These are phyloP conservation scores for Hypolimnas misippus DNA, from an alignment of 2,888 invertebrate species.

Conservation along the genomic window DNA sequence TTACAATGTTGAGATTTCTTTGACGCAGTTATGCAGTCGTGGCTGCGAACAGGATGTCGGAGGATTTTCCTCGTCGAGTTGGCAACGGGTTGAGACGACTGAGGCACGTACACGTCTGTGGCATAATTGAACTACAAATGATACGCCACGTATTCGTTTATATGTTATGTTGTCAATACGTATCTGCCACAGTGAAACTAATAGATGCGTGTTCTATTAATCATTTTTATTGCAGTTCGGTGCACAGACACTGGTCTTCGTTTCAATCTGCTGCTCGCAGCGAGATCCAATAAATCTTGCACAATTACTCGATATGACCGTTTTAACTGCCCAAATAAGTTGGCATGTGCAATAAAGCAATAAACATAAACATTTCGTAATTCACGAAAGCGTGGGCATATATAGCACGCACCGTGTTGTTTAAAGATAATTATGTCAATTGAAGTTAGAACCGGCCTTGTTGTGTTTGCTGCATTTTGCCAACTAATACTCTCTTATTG, in stretches of 20 bases:
- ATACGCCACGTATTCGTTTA: slow-evolving; percentile 31
- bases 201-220: slow-evolving; percentile 37
- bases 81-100: slow-evolving; percentile 48
- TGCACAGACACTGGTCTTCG: slow-evolving; percentile 42
- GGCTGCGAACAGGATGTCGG: slow-evolving; percentile 68
- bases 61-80: slow-evolving; percentile 69
- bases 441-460: slow-evolving; percentile 31
- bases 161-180: slow-evolving; percentile 21
- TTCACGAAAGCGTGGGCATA: slow-evolving; percentile 34
- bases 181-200: slow-evolving; percentile 34
- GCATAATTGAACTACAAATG: slow-evolving; percentile 34
- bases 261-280: slow-evolving; percentile 38
- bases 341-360: slow-evolving; percentile 40
- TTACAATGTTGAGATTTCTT: slow-evolving; percentile 24
- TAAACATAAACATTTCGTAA: slow-evolving; percentile 35
- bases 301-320: slow-evolving; percentile 39
- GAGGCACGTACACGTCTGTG: slow-evolving; percentile 40
- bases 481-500: not conserved
- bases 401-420: slow-evolving; percentile 27
- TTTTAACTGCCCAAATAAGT: slow-evolving; percentile 43
- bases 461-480: slow-evolving; percentile 30
- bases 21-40: slow-evolving; percentile 51
- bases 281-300: slow-evolving; percentile 40
- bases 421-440: slow-evolving; percentile 36
- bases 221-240: slow-evolving; percentile 35